Evolutionary conservation across 2,797 vertebrate genomes (phyloP).

Genomic region (Sebastolobus altivelis): DNA sequence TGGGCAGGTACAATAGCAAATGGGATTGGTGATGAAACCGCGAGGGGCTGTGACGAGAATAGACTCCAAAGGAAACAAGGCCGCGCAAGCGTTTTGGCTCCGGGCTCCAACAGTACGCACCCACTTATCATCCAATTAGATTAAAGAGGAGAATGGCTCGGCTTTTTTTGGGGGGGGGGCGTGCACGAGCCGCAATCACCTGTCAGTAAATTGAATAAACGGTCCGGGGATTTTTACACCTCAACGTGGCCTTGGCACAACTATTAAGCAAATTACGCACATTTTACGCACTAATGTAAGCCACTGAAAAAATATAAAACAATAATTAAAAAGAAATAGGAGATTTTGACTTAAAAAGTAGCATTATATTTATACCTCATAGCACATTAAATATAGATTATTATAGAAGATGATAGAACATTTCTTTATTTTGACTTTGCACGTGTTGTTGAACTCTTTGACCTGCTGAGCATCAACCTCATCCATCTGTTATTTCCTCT

Average conservation of each 20-base stretch:
- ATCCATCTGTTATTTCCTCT: conserved; percentile 7
- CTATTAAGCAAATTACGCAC: conserved; percentile 38
- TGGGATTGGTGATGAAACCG: conserved; percentile 86
- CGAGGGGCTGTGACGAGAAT: conserved; percentile 73
- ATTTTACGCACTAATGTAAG: conserved; percentile 54
- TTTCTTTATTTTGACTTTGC: neutral
- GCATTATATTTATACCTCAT: neutral
- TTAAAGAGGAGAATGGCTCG: conserved; percentile 68
- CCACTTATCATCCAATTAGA: conserved; percentile 93
- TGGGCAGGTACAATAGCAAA: conserved; percentile 91
- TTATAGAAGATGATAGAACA: neutral
- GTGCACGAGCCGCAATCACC: conserved; percentile 61
- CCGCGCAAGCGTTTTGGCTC: conserved; percentile 86
- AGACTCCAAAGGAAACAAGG: conserved; percentile 67
- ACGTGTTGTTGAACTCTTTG: neutral
- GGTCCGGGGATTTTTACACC: conserved; percentile 45
- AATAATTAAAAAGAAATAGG: neutral
- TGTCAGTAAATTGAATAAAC: conserved; percentile 73
- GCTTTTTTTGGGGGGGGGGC: conserved; percentile 52
- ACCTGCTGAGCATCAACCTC: conserved; percentile 11
- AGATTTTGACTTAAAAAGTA: neutral
- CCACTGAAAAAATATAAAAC: neutral
- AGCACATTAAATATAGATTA: neutral
- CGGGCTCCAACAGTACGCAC: conserved; percentile 80
- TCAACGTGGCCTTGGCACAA: conserved; percentile 19